phyloP scores from a whole-genome alignment of 1,140 invertebrate species.

The Brachionus asplanchnoidis region DNA sequence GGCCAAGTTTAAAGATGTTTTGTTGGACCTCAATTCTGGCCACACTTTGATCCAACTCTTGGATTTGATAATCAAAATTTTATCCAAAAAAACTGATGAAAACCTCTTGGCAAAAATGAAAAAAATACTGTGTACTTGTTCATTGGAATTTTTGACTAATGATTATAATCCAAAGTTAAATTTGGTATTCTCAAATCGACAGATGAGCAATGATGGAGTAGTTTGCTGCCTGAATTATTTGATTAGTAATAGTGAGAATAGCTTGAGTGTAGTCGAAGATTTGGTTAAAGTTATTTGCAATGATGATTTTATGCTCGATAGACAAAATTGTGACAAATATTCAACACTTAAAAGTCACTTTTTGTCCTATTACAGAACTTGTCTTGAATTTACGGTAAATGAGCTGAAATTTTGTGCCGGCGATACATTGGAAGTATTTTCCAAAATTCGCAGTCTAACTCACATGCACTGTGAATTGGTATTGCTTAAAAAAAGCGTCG shows the following conservation, averaged over 20 bases:
- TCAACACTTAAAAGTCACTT: conserved; percentile 28
- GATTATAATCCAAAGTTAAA: conserved; percentile 29
- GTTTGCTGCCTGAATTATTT: neutral
- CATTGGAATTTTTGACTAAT: conserved; percentile 1
- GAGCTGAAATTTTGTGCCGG: neutral
- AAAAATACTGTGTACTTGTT: conserved; percentile 18
- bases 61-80: conserved; percentile 12
- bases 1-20: conserved; percentile 7
- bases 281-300: neutral
- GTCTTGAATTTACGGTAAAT: conserved; percentile 7
- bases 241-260: neutral
- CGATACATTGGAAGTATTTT: neutral
- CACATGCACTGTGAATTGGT: conserved; percentile 8
- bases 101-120: neutral
- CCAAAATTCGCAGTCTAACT: neutral
- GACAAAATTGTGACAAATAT: conserved; percentile 24
- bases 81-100: neutral
- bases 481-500: neutral
- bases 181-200: neutral
- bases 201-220: conserved; percentile 19
- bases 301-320: conserved; percentile 21
- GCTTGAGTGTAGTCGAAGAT: neutral
- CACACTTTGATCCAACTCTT: neutral
- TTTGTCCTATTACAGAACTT: neutral
- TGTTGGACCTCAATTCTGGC: neutral